Evolutionary conservation across 1,140 invertebrate genomes (phyloP), one percentile per base, ranked within the genome.

Genomic region (Eriocheir sinensis): DNA sequence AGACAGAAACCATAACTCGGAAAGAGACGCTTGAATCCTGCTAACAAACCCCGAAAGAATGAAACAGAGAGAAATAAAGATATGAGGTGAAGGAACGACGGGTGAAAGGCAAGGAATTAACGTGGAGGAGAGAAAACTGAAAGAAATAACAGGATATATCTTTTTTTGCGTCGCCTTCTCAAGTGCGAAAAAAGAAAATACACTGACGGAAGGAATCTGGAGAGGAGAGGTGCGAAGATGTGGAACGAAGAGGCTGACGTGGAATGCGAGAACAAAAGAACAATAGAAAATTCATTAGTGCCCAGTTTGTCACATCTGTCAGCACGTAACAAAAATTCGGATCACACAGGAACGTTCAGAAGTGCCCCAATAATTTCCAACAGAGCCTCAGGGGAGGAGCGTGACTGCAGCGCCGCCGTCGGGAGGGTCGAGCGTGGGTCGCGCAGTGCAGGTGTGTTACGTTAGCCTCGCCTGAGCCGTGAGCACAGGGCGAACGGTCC

Each of bases 61-160:
- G 85, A 88, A 30, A 88, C 27, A 88, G 85, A 88, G 85, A 88
- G 85, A 88, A n/a, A 88, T 21, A 88, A 44, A 88, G 85, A 88
- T 21, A 6, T n/a, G 36, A 88, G 85, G 30, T 27, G 41, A 44
- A 88, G 85, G 27, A 85, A 85, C 15, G 32, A 41, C 81, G 34
- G 38, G 81, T 85, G 34, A 85, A 85, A 85, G 81, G 81, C 81
- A 17, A 41, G 27, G 27, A 41, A 41, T 38, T 85, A 85, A 36
- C 34, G 81, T 38, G 81, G 38, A 85, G 17, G 81, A 41, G 81
- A 17, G n/a, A 85, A 72, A 72, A 72, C n/a, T 72, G 60, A 72
- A 72, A 72, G 60, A 72, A 72, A 72, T 72, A 72, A 72, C 60
- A 72, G 60, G 60, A 72, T 27, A 72, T 72, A 72, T 72, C 27